Conservation (phyloP, 2,113 vertebrate genomes). For the Empidonax traillii region DNA sequence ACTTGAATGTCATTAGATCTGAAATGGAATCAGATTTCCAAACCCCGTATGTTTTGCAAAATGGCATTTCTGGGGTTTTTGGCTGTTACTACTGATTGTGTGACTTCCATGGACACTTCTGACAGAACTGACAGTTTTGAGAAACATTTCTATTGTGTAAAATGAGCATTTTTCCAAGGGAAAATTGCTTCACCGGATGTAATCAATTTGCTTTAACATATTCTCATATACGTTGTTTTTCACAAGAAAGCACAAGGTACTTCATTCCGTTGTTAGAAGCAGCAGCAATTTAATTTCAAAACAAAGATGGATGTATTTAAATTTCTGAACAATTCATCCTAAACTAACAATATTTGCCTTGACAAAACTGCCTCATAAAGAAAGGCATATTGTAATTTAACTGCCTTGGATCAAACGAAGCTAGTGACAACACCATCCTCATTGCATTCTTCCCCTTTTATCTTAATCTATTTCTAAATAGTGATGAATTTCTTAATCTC, state of each 20-base stretch:
- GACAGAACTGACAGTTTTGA: neutral
- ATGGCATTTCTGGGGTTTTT: neutral
- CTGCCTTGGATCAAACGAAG: neutral
- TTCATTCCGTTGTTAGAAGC: neutral
- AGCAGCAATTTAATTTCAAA: neutral
- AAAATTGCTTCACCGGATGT: neutral
- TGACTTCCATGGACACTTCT: neutral
- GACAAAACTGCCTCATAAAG: neutral
- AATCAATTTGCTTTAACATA: neutral
- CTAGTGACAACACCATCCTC: neutral
- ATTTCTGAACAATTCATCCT: neutral
- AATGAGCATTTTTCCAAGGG: neutral
- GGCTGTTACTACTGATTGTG: neutral
- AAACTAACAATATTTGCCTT: neutral
- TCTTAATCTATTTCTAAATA: neutral
- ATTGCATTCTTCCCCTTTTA: neutral
- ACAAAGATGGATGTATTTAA: neutral
- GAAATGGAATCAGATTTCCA: neutral
- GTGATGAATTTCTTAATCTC: neutral
- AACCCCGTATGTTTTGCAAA: neutral
- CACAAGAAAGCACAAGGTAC: neutral
- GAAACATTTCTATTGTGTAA: neutral
- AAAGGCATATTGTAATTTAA: neutral
- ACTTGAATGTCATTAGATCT: neutral
- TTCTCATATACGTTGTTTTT: neutral